These are phyloP conservation scores for Watsonalla cultraria DNA, from an alignment of 2,888 invertebrate species.

Conservation along the genomic window DNA sequence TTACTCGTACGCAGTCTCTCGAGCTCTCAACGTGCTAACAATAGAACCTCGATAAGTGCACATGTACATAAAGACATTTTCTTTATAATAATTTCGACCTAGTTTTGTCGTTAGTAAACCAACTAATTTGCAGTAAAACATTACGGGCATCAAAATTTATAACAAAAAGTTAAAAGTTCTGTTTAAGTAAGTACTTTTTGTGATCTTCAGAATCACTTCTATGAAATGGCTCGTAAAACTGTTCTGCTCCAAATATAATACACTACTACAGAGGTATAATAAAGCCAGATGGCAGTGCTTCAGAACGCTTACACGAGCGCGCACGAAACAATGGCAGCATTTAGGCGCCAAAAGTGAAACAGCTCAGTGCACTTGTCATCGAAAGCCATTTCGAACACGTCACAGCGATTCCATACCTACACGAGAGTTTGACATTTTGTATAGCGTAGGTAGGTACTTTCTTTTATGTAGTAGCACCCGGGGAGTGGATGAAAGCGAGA, in stretches of 20 bases:
- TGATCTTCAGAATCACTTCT: background rate
- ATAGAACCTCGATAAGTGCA: constrained; percentile 48
- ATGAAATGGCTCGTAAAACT: constrained; percentile 5
- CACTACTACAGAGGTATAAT: background rate
- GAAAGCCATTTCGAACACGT: constrained; percentile 71
- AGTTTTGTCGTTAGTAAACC: too few species aligned
- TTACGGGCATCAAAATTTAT: too few species aligned
- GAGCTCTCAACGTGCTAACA: constrained; percentile 42
- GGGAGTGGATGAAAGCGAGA: constrained; percentile 72
- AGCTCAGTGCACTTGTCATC: constrained; percentile 69
- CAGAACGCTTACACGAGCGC: constrained; percentile 38
- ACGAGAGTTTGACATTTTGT: constrained; percentile 37
- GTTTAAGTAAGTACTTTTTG: background rate
- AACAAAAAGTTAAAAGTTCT: too few species aligned
- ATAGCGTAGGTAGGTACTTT: constrained; percentile 44
- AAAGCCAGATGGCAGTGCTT: constrained; percentile 28
- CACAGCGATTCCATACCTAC: constrained; percentile 48
- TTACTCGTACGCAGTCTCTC: constrained; percentile 46
- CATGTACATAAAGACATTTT: constrained; percentile 6
- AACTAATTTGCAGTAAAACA: too few species aligned
- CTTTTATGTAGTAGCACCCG: constrained; percentile 61
- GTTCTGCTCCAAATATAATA: background rate
- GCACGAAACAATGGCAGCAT: constrained; percentile 68
- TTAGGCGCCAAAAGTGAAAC: constrained; percentile 68
- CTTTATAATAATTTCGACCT: too few species aligned